phyloP scores from a whole-genome alignment of 1,140 invertebrate species.

The Scaptomyza graminum region DNA sequence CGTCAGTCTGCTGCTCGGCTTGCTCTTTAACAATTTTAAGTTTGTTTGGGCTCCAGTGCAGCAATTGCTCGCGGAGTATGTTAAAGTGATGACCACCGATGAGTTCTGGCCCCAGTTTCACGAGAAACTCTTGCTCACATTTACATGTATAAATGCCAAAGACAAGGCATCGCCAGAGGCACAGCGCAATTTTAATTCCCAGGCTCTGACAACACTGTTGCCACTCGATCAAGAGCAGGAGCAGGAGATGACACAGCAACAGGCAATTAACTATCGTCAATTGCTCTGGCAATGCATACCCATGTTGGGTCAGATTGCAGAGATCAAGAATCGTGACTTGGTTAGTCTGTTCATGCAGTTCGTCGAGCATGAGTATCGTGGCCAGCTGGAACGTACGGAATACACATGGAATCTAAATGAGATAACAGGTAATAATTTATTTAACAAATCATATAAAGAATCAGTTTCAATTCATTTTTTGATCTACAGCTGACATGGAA shows the following conservation, averaged over 20 bases:
- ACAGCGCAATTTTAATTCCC: constrained; percentile 24
- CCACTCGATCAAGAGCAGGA: constrained; percentile 10
- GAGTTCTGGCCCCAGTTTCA: constrained; percentile 92
- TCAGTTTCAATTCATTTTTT: neutral
- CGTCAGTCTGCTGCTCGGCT: constrained; percentile 91
- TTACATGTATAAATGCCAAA: constrained; percentile 68
- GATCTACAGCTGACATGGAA: constrained; percentile 40
- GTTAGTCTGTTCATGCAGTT: constrained; percentile 92
- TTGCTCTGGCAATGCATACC: constrained; percentile 92
- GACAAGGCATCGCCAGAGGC: constrained; percentile 8
- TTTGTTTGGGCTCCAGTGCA: constrained; percentile 93
- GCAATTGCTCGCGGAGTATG: constrained; percentile 90
- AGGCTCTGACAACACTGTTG: constrained; percentile 46
- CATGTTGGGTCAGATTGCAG: constrained; percentile 89
- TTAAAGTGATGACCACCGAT: constrained; percentile 86
- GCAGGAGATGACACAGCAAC: constrained; percentile 44
- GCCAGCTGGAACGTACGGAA: constrained; percentile 79
- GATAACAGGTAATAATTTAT: constrained; percentile 9
- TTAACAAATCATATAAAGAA: too few relatives aligned
- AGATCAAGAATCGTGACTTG: constrained; percentile 91
- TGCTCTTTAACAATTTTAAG: constrained; percentile 94
- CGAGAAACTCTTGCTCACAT: constrained; percentile 86
- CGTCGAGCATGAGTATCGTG: constrained; percentile 87
- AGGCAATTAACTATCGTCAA: constrained; percentile 88
- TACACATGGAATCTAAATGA: constrained; percentile 68